Evolutionary conservation across 1,140 invertebrate species (phyloP).

Genomic region (Phocides pigmalion): DNA sequence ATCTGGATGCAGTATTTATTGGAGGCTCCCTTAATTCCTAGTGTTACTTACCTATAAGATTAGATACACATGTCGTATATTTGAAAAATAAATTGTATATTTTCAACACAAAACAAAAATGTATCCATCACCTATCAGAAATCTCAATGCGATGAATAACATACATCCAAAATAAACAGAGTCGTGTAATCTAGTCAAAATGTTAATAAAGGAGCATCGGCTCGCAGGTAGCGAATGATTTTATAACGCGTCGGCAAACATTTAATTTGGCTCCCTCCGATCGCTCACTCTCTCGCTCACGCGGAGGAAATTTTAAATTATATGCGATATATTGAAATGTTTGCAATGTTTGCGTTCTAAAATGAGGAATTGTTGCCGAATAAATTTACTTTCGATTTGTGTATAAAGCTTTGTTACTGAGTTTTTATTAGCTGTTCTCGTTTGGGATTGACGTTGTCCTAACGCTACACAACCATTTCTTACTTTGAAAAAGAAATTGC

Average conservation of each 20-base stretch:
- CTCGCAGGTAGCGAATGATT: slow-evolving; percentile 30
- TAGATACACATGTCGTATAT: too few species aligned
- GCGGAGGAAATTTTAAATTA: slow-evolving; percentile 14
- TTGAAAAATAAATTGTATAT: too few species aligned
- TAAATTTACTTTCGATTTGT: not conserved
- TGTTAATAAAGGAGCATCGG: slow-evolving; percentile 36
- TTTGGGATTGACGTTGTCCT: not conserved
- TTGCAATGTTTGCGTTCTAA: not conserved
- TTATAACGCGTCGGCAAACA: slow-evolving; percentile 30
- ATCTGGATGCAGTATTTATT: too few species aligned
- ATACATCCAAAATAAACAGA: slow-evolving; percentile 12
- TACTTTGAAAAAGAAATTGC: too few species aligned
- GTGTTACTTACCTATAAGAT: too few species aligned
- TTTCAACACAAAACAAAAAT: too few species aligned
- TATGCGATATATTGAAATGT: slow-evolving; percentile 11
- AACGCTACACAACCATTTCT: too few species aligned
- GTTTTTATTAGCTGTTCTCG: not conserved
- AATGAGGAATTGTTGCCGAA: not conserved
- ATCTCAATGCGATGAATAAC: slow-evolving; percentile 17
- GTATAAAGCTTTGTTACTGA: not conserved
- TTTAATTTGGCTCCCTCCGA: slow-evolving; percentile 16
- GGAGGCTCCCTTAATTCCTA: too few species aligned
- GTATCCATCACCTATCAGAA: not conserved
- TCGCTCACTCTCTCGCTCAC: not conserved
- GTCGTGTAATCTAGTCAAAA: slow-evolving; percentile 29